These are phyloP conservation scores for Ostrea edulis DNA, from an alignment of 1,140 invertebrate species.

Conservation along the genomic window DNA sequence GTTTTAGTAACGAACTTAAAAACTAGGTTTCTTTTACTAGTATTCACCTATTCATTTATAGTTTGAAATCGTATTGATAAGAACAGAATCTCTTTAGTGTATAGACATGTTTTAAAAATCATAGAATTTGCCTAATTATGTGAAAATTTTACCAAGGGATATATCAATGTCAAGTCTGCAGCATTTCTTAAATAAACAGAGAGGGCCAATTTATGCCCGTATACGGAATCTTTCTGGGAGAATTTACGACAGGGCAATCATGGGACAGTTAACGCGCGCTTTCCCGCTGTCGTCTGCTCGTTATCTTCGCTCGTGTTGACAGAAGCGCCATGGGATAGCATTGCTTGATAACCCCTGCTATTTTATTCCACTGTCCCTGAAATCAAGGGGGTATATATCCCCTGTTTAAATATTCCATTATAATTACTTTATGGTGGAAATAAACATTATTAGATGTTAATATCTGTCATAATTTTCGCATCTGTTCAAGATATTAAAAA, in stretches of 20 bases:
- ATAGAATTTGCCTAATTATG: neutral
- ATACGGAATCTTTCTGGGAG: constrained; percentile 25
- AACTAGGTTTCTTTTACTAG: no score
- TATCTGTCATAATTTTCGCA: constrained; percentile 35
- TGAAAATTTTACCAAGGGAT: constrained; percentile 12
- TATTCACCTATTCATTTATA: no score
- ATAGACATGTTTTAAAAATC: no score
- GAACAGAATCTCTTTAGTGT: no score
- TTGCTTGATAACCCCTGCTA: constrained; percentile 34
- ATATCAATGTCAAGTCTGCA: constrained; percentile 36
- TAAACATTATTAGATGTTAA: constrained; percentile 30
- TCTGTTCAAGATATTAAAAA: neutral
- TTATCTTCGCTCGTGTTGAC: constrained; percentile 32
- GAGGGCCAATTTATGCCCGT: constrained; percentile 29
- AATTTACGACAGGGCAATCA: constrained; percentile 38
- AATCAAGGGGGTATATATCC: constrained; percentile 27
- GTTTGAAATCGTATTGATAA: no score
- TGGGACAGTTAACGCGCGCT: constrained; percentile 25
- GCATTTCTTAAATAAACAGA: constrained; percentile 35
- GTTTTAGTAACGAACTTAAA: no score
- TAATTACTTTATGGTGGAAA: constrained; percentile 21
- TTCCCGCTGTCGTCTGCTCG: constrained; percentile 31
- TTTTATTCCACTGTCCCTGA: constrained; percentile 23
- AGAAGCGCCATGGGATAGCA: constrained; percentile 22
- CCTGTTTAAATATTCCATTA: constrained; percentile 26